Conservation (phyloP, 2,797 vertebrate species). For the Sciaenops ocellatus region DNA sequence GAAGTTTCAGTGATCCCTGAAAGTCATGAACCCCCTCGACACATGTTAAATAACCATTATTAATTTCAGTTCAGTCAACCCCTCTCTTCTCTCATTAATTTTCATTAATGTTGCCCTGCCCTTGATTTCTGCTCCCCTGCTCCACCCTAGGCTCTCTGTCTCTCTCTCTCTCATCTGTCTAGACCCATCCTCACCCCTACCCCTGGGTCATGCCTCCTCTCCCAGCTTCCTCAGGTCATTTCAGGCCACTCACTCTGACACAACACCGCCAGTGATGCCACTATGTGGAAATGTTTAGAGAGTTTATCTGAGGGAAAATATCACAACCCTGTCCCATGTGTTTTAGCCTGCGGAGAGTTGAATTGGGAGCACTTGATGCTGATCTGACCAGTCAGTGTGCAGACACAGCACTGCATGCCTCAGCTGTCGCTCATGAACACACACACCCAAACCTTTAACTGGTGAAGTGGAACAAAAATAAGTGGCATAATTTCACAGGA, state of each 20-base stretch:
- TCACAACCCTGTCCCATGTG: constrained; percentile 24
- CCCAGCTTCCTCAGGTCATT: not conserved
- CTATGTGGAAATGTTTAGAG: constrained; percentile 31
- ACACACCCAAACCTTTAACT: constrained; percentile 23
- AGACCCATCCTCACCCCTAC: not conserved
- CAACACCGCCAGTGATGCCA: constrained; percentile 16
- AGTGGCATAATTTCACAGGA: not conserved
- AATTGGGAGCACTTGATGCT: constrained; percentile 64
- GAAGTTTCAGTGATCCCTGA: constrained; percentile 17
- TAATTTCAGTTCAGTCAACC: not conserved
- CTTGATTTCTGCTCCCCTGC: not conserved
- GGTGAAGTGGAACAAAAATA: constrained; percentile 23
- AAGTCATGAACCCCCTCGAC: constrained; percentile 21
- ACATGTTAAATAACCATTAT: not conserved
- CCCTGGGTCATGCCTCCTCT: not conserved
- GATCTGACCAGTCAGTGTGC: constrained; percentile 74
- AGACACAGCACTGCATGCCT: constrained; percentile 71
- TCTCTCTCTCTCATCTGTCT: not conserved
- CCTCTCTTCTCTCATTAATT: constrained; percentile 4
- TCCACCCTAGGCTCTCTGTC: not conserved
- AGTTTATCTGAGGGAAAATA: constrained; percentile 35
- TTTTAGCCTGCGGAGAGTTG: constrained; percentile 44
- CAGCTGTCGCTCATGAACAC: constrained; percentile 39
- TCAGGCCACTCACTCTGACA: not conserved
- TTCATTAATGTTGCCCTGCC: not conserved